These are phyloP conservation scores for Ephestia elutella DNA, from an alignment of 1,140 invertebrate genomes.

Conservation along the genomic window DNA sequence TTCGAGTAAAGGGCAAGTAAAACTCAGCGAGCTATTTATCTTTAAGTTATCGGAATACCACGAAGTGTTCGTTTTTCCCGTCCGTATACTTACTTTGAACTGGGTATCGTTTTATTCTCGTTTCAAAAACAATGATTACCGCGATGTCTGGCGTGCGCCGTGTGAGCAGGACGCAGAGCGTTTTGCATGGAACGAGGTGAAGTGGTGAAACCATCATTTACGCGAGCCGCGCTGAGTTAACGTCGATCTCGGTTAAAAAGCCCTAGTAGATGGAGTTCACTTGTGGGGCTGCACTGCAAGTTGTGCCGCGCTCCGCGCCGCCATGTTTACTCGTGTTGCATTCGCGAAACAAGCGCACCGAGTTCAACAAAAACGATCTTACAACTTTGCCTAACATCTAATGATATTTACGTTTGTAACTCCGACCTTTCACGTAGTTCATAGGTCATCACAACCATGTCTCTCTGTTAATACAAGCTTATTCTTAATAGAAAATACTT, in stretches of 20 bases:
- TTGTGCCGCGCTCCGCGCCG: slow-evolving; percentile 26
- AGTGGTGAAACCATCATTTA: slow-evolving; percentile 67
- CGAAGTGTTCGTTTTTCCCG: slow-evolving; percentile 51
- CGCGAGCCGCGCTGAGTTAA: slow-evolving; percentile 41
- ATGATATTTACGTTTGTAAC: slow-evolving; percentile 5
- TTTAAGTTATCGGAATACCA: slow-evolving; percentile 64
- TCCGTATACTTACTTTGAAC: slow-evolving; percentile 49
- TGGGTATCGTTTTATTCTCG: slow-evolving; percentile 52
- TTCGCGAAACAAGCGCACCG: slow-evolving; percentile 24
- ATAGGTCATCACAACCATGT: slow-evolving; percentile 5
- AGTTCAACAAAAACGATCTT: slow-evolving; percentile 9
- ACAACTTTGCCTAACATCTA: slow-evolving; percentile 4
- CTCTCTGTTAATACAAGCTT: slow-evolving; percentile 1
- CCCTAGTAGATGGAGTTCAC: slow-evolving; percentile 24
- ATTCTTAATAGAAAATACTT: background rate
- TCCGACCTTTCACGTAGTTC: background rate
- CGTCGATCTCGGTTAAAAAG: slow-evolving; percentile 40
- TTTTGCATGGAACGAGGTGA: slow-evolving; percentile 64
- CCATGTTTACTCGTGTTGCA: slow-evolving; percentile 34
- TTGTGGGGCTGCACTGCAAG: slow-evolving; percentile 33
- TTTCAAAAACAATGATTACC: slow-evolving; percentile 65
- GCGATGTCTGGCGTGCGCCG: slow-evolving; percentile 45
- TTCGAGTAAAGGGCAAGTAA: slow-evolving; percentile 48
- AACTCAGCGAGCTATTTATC: slow-evolving; percentile 66
- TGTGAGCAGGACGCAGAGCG: slow-evolving; percentile 54